A percentile compares a stretch with the other conserved stretches of the same genome.
phyloP scores from a whole-genome alignment of 2,888 invertebrate species.

The Metellina segmentata region DNA sequence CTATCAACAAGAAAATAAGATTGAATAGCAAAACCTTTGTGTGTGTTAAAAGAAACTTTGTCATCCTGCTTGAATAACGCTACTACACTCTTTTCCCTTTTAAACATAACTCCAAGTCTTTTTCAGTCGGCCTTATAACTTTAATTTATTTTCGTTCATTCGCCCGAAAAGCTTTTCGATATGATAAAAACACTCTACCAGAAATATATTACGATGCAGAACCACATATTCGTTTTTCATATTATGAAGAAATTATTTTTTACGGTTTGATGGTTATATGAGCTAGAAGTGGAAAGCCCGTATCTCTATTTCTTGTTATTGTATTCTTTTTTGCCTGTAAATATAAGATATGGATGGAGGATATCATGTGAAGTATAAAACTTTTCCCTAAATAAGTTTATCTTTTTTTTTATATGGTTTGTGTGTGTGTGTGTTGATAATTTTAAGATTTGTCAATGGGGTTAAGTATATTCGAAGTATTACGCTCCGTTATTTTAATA shows the following conservation, averaged over 20 bases:
- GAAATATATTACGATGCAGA: background rate
- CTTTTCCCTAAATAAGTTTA: background rate
- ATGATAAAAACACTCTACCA: background rate
- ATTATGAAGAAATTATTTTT: no score
- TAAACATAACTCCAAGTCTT: background rate
- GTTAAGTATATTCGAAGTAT: no score
- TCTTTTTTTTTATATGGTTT: background rate
- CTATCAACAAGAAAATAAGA: background rate
- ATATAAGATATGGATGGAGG: background rate
- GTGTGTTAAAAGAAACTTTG: background rate
- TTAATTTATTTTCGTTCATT: background rate
- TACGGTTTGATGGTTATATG: no score
- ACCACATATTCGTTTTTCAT: background rate
- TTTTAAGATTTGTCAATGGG: no score
- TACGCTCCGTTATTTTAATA: no score
- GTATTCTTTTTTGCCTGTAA: background rate
- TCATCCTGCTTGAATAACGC: background rate
- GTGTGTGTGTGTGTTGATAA: background rate
- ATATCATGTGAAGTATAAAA: background rate
- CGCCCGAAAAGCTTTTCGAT: background rate
- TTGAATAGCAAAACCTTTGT: background rate
- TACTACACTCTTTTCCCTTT: background rate
- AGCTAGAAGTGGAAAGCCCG: no score
- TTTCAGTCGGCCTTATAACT: background rate
- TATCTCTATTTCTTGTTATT: background rate